Evolutionary conservation across 2,113 vertebrate species (phyloP), one percentile per base, ranked within the genome.

Genomic region (Nannospalax galili): DNA sequence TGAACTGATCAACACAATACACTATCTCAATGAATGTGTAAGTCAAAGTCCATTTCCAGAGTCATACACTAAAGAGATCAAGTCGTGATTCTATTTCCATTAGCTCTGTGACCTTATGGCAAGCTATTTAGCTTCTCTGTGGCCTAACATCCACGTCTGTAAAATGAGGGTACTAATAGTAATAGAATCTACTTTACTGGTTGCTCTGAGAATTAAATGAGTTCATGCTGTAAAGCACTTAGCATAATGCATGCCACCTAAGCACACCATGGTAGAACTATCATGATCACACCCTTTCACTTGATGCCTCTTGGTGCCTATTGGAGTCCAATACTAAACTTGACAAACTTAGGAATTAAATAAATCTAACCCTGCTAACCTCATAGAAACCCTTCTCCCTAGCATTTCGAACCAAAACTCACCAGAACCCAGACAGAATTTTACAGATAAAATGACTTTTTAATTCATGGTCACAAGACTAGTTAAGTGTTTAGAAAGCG

Each of bases 381-480:
- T 81, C 60, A 73, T 35, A 87, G 80, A 95, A 93, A 85, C 26
- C 32, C 60, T 84, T 90, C 77, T 62, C 65, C 65, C 45, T 67
- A 96, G 82, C 30, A 92, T 58, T 94, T 94, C 16, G 10, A 96
- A 88, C 15, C 64, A 81, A 10, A 75, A 22, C 20, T 64, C n/a
- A 90, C 14, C 52, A 93, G 74, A 84, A 89, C 32, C 32, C 40
- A 91, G 56, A 48, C 30, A 70, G 90, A 96, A 40, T 84, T 82
- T 77, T 74, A 95, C 1, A 84, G 62, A 64, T 88, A 14, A 93
- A 88, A 35, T 58, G 30, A 80, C 81, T 65, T 92, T 94, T 92
- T 70, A 52, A 86, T 88, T 92, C 67, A 92, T 95, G 67, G 69
- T 85, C 77, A 93, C 37, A 96, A 16, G 93, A 88, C 65, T 92